Evolutionary conservation across 2,113 vertebrate genomes (phyloP).

Genomic region (Dromas ardeola): DNA sequence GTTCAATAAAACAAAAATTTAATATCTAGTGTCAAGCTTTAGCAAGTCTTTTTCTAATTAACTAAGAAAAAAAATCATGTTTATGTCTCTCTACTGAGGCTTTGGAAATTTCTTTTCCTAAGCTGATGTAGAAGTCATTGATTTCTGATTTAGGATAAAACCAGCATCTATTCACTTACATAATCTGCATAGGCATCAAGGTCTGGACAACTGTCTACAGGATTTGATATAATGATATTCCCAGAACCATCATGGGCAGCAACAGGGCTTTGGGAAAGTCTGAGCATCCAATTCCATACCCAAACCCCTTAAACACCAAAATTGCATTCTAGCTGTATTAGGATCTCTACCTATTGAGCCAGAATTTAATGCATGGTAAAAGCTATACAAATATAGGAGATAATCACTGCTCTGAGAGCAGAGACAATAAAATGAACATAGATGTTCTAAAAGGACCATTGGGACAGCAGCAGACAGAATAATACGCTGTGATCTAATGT

Average conservation of each 20-base stretch:
- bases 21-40: background rate
- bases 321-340: background rate
- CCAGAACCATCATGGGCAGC: background rate
- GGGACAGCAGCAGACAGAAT: background rate
- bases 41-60: background rate
- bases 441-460: background rate
- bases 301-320: background rate
- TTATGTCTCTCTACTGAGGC: background rate
- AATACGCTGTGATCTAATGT: background rate
- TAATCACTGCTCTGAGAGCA: background rate
- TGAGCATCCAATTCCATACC: background rate
- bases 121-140: background rate
- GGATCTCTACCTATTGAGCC: background rate
- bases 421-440: background rate
- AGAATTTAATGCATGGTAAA: background rate
- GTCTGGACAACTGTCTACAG: background rate
- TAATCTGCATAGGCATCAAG: background rate
- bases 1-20: background rate
- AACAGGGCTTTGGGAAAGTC: background rate
- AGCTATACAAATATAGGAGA: background rate
- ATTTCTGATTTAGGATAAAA: background rate
- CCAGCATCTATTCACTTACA: accelerated
- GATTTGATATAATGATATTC: background rate
- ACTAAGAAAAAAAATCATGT: background rate
- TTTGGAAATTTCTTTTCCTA: background rate